A percentile compares a stretch with the other conserved stretches of the same genome.
Conservation (phyloP, 2,888 invertebrate genomes). For the Hemithea aestivaria region DNA sequence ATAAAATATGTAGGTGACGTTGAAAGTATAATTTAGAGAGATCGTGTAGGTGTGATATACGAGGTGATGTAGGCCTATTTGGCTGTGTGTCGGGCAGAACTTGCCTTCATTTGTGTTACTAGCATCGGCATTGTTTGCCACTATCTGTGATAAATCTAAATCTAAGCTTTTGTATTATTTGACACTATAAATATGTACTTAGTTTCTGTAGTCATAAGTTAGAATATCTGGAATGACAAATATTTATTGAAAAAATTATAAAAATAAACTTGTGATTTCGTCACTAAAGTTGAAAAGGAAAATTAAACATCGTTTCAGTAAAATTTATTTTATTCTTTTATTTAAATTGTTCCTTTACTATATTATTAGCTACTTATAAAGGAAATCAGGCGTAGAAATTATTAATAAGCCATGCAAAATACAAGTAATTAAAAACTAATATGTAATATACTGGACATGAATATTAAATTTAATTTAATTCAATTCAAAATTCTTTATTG, state of each 20-base stretch:
- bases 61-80: slow-evolving; percentile 51
- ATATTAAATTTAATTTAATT: no score
- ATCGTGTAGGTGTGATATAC: slow-evolving; percentile 30
- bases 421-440: no score
- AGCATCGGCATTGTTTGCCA: slow-evolving; percentile 62
- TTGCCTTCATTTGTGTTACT: slow-evolving; percentile 62
- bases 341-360: not conserved
- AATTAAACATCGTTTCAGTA: slow-evolving; percentile 57
- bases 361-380: not conserved
- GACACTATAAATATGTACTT: slow-evolving; percentile 30
- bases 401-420: no score
- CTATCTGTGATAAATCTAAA: slow-evolving; percentile 76
- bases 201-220: slow-evolving; percentile 23
- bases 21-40: slow-evolving; percentile 8
- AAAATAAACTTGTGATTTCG: slow-evolving; percentile 48
- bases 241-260: slow-evolving; percentile 74
- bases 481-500: no score
- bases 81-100: slow-evolving; percentile 64
- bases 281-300: slow-evolving; percentile 68
- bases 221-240: slow-evolving; percentile 39
- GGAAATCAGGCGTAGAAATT: no score
- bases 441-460: no score
- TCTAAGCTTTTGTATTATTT: slow-evolving; percentile 44
- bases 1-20: slow-evolving; percentile 6
- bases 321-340: slow-evolving; percentile 32